Conservation (phyloP, 2,888 invertebrate species). For the Lepidocyrtinus sp. region DNA sequence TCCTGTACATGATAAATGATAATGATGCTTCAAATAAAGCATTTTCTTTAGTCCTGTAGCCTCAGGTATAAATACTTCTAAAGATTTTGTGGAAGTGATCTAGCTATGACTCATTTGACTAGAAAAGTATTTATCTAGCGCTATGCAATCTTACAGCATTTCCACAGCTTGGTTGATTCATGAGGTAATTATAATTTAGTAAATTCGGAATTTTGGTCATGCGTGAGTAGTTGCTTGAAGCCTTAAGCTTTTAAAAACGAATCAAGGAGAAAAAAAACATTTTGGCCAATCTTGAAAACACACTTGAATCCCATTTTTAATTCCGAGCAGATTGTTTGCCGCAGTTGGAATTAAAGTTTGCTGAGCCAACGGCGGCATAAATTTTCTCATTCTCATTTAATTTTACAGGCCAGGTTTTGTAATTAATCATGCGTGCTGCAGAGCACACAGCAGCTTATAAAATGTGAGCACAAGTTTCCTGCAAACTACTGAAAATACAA, state of each 20-base stretch:
- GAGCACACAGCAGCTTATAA: too few relatives aligned
- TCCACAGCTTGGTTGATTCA: background rate
- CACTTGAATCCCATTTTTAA: background rate
- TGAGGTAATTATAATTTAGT: background rate
- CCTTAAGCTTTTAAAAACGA: background rate
- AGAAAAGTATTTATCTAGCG: too few relatives aligned
- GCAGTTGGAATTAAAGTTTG: too few relatives aligned
- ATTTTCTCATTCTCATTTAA: background rate
- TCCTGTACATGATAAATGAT: background rate
- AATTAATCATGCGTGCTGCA: too few relatives aligned
- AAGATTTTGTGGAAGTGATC: background rate
- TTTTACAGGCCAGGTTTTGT: background rate
- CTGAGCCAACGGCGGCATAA: too few relatives aligned
- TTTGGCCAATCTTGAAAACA: background rate
- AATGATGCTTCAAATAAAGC: background rate
- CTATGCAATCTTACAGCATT: background rate
- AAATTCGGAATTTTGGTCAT: background rate
- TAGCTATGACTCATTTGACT: background rate
- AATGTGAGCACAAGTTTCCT: too few relatives aligned
- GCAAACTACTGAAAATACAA: too few relatives aligned
- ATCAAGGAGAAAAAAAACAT: background rate
- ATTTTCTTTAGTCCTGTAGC: background rate
- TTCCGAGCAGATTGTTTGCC: background rate
- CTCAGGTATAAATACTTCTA: background rate
- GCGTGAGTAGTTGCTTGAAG: background rate